These are phyloP conservation scores for Athalia rosae DNA, from an alignment of 2,888 invertebrate species.

Conservation along the genomic window DNA sequence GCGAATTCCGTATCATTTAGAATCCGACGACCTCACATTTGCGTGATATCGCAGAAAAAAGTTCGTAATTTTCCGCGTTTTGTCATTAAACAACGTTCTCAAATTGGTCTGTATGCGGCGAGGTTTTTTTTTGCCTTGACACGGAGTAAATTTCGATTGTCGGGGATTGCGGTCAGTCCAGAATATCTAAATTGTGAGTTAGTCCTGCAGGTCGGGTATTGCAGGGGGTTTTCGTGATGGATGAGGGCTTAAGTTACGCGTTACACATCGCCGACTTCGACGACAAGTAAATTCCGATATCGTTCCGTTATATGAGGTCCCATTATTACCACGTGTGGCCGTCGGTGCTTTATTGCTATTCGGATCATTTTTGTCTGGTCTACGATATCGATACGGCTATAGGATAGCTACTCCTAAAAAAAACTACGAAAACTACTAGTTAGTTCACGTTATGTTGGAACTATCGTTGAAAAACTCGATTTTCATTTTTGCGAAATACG, in stretches of 20 bases:
- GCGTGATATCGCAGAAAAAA: too few relatives aligned
- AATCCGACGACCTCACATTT: too few relatives aligned
- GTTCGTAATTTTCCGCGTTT: too few relatives aligned
- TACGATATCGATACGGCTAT: too few relatives aligned
- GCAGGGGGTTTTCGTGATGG: slow-evolving; percentile 27
- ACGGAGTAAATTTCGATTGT: slow-evolving; percentile 10
- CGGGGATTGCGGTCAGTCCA: background rate
- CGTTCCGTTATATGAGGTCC: slow-evolving; percentile 4
- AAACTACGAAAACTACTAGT: background rate
- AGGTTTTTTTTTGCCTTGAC: slow-evolving; percentile 1
- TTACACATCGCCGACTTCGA: slow-evolving; percentile 17
- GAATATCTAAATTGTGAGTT: slow-evolving; percentile 25
- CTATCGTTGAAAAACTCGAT: background rate
- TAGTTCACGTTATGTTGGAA: background rate
- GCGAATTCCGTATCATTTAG: too few relatives aligned
- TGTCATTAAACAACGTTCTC: too few relatives aligned
- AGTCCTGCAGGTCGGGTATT: background rate
- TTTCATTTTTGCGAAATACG: too few relatives aligned
- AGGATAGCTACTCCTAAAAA: too few relatives aligned
- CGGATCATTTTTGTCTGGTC: background rate
- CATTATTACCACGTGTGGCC: slow-evolving; percentile 9
- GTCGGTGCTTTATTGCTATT: slow-evolving; percentile 2
- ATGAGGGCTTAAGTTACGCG: slow-evolving; percentile 26
- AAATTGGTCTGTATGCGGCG: too few relatives aligned
- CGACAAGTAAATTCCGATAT: slow-evolving; percentile 36